A percentile compares a stretch with the other conserved stretches of the same genome.
Conservation (phyloP, 2,888 invertebrate genomes). For the Scrobipalpa atriplicella region DNA sequence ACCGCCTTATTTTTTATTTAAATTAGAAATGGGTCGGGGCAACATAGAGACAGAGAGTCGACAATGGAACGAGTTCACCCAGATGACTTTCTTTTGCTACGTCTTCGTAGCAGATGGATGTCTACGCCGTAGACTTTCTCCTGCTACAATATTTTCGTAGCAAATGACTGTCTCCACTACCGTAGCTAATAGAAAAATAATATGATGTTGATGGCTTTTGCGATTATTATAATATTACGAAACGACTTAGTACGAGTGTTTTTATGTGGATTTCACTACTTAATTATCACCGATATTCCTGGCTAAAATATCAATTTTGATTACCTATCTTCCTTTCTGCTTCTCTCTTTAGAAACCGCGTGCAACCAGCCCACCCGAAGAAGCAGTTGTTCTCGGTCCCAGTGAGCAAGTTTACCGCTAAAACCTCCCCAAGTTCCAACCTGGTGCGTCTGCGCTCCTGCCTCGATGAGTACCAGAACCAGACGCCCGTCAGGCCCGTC, state of each 20-base stretch:
- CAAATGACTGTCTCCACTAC: too few species aligned
- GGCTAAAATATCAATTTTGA: not conserved
- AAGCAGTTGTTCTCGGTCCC: conserved; percentile 70
- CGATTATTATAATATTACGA: too few species aligned
- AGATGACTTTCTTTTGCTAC: not conserved
- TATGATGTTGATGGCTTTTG: too few species aligned
- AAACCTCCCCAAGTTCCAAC: conserved; percentile 52
- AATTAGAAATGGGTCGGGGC: too few species aligned
- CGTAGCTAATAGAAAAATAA: too few species aligned
- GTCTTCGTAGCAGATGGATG: not conserved
- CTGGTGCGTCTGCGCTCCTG: conserved; percentile 63
- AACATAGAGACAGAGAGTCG: too few species aligned
- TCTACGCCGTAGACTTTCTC: not conserved
- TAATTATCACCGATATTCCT: too few species aligned
- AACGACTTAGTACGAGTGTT: too few species aligned
- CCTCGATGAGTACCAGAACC: conserved; percentile 54
- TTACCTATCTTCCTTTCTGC: not conserved
- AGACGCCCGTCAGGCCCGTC: conserved; percentile 43
- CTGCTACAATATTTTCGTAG: not conserved
- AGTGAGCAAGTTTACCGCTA: conserved; percentile 69
- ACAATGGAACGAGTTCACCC: too few species aligned
- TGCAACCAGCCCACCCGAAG: conserved; percentile 67
- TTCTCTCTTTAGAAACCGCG: conserved; percentile 45
- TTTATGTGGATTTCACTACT: too few species aligned
- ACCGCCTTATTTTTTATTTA: too few species aligned